These are phyloP conservation scores for Cheilosia variabilis DNA, from an alignment of 2,888 invertebrate genomes.

Conservation along the genomic window DNA sequence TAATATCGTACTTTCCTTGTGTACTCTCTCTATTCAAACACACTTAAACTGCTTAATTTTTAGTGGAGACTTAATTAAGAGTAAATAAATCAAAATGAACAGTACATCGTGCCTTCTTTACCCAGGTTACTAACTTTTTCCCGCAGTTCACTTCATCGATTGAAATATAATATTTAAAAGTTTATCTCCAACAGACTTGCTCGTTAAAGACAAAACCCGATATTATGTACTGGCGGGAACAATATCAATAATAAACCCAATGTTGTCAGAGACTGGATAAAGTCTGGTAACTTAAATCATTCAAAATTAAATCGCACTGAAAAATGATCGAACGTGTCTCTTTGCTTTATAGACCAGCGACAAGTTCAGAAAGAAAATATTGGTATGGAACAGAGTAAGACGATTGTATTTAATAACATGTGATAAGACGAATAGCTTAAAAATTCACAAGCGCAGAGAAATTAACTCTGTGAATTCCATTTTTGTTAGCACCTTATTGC, in stretches of 20 bases:
- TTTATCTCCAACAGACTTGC: background rate
- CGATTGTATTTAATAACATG: slow-evolving; percentile 58
- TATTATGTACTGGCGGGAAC: background rate
- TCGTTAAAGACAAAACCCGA: background rate
- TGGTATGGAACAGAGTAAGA: slow-evolving; percentile 41
- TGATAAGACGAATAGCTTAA: slow-evolving; percentile 54
- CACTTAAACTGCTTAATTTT: too few relatives aligned
- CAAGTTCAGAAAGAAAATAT: slow-evolving; percentile 43
- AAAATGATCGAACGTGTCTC: slow-evolving; percentile 66
- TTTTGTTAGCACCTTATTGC: slow-evolving; percentile 59
- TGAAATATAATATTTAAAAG: too few relatives aligned
- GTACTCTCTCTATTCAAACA: too few relatives aligned
- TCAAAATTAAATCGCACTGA: slow-evolving; percentile 53
- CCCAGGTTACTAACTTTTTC: too few relatives aligned
- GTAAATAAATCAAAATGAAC: too few relatives aligned
- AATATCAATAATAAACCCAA: background rate
- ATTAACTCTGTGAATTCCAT: slow-evolving; percentile 37
- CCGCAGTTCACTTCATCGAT: too few relatives aligned
- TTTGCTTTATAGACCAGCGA: slow-evolving; percentile 66
- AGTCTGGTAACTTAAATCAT: slow-evolving; percentile 47
- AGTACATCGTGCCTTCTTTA: background rate
- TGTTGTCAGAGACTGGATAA: background rate
- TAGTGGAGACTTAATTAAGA: too few relatives aligned
- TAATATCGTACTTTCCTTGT: too few relatives aligned
- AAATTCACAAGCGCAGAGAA: slow-evolving; percentile 24